A percentile compares a stretch with the other conserved stretches of the same genome.
phyloP scores from a whole-genome alignment of 2,113 vertebrate species.

The Brienomyrus brachyistius region DNA sequence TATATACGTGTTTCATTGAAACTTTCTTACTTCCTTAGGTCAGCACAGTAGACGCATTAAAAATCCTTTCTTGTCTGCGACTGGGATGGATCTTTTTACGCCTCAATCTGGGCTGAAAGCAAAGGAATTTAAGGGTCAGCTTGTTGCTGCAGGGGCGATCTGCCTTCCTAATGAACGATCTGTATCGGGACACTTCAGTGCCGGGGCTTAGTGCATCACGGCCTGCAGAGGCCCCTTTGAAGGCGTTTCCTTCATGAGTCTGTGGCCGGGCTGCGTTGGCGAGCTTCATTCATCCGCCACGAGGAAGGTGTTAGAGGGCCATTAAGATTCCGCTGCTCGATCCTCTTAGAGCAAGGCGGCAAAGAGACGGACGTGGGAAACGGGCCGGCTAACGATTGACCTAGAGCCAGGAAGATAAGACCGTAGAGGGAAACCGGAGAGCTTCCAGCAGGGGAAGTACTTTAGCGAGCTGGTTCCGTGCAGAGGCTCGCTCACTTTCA shows the following conservation, averaged over 20 bases:
- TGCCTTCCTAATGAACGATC: not conserved
- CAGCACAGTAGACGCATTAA: not conserved
- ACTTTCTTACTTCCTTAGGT: not conserved
- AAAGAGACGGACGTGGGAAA: not conserved
- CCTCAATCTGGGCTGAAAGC: not conserved
- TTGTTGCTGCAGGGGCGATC: not conserved
- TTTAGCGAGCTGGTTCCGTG: not conserved
- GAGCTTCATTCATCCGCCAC: not conserved
- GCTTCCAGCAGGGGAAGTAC: not conserved
- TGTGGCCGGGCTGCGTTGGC: not conserved
- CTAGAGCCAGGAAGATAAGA: not conserved
- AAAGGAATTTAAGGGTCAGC: not conserved
- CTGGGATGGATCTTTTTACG: not conserved
- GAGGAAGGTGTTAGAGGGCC: not conserved
- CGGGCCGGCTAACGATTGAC: not conserved
- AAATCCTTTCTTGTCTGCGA: not conserved
- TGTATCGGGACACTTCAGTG: not conserved
- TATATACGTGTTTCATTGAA: not conserved
- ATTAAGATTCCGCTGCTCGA: not conserved
- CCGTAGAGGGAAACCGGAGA: not conserved
- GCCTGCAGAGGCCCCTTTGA: not conserved
- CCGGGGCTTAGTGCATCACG: not conserved
- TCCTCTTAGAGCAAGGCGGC: too few species aligned
- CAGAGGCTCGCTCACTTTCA: not conserved
- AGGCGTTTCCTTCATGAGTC: not conserved